Percentiles rank a stretch among this genome's conserved stretches.
These are phyloP conservation scores for Callinectes sapidus DNA, from an alignment of 2,888 invertebrate genomes.

Conservation along the genomic window DNA sequence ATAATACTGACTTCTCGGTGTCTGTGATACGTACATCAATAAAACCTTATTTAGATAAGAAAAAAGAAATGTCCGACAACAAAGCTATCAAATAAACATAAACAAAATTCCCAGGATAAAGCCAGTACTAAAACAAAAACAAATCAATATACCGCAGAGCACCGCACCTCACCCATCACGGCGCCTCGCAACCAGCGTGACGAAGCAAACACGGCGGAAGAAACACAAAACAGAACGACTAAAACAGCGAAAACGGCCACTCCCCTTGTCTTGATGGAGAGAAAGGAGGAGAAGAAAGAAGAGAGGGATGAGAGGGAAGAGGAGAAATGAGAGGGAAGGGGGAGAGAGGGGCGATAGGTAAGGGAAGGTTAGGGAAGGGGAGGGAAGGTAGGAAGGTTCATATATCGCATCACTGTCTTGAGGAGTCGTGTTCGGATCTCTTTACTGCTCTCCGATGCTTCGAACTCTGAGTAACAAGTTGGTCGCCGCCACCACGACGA, in stretches of 20 bases:
- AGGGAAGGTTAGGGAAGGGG: background rate
- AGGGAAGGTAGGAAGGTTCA: background rate
- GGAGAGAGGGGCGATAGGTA: background rate
- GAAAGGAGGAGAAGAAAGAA: background rate
- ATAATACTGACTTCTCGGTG: background rate
- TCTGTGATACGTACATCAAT: background rate
- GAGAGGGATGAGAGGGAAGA: background rate
- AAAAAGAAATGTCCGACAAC: background rate
- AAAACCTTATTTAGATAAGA: too few relatives aligned
- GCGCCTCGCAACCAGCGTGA: background rate
- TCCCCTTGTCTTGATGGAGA: background rate
- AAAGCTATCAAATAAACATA: background rate
- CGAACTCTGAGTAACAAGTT: slow-evolving; percentile 21
- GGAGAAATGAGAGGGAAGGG: background rate
- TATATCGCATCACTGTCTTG: slow-evolving; percentile 30
- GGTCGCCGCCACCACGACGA: slow-evolving; percentile 20
- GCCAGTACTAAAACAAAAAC: background rate
- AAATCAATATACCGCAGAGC: background rate
- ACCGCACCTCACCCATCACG: background rate
- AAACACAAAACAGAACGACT: background rate
- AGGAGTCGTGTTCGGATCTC: slow-evolving; percentile 25
- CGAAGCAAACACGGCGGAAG: background rate
- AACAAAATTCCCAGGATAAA: background rate
- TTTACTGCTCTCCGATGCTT: slow-evolving; percentile 23
- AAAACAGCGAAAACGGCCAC: slow-evolving; percentile 4